A percentile compares a stretch with the other conserved stretches of the same genome.
phyloP scores from a whole-genome alignment of 2,888 invertebrate genomes.

The Athripsodes cinereus region DNA sequence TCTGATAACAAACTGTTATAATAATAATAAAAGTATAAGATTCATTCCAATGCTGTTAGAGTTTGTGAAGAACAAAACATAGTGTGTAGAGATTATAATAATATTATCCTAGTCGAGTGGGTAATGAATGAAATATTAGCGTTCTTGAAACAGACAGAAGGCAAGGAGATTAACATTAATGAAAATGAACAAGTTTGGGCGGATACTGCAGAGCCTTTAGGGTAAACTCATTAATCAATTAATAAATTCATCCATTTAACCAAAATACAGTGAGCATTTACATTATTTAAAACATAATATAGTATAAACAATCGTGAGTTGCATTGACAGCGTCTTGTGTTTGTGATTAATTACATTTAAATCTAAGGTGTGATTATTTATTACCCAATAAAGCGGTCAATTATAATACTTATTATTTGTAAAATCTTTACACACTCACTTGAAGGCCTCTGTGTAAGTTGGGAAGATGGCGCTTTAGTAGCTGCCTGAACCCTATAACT shows the following conservation, averaged over 20 bases:
- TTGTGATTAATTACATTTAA: neutral
- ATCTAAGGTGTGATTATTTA: neutral
- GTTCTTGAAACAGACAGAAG: neutral
- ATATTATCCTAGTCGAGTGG: too few species aligned
- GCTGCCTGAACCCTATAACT: too few species aligned
- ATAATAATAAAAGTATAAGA: too few species aligned
- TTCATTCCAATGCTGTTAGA: too few species aligned
- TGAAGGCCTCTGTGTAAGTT: too few species aligned
- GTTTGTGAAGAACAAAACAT: too few species aligned
- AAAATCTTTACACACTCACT: too few species aligned
- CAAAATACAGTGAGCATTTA: neutral
- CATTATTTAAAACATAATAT: neutral
- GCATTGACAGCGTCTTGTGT: neutral
- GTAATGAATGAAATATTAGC: neutral
- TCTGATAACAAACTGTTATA: too few species aligned
- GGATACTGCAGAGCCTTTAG: neutral
- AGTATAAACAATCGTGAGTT: neutral
- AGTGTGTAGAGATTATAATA: too few species aligned
- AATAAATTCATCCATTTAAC: constrained; percentile 1
- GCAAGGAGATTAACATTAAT: neutral
- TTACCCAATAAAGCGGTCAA: neutral
- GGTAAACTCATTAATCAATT: neutral
- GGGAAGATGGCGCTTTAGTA: too few species aligned
- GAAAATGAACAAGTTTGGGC: neutral
- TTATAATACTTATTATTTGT: neutral